These are phyloP conservation scores for Hydrozoanthus gracilis DNA, from an alignment of 92 coral and sea anemone species.

Conservation along the genomic window DNA sequence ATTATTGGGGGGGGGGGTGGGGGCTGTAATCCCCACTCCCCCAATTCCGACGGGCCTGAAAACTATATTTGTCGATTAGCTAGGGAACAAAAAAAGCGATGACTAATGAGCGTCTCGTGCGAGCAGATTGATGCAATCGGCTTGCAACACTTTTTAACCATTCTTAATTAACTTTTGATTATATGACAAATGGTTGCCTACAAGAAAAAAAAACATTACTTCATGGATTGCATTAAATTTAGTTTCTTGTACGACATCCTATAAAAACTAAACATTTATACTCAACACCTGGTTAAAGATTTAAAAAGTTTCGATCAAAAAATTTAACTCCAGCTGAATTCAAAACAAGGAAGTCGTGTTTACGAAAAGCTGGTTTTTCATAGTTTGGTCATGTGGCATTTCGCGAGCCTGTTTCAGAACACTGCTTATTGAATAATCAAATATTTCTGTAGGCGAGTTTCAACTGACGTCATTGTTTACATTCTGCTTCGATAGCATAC, in stretches of 20 bases:
- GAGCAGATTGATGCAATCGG: no score
- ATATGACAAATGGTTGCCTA: slow-evolving; percentile 2
- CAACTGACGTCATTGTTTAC: no score
- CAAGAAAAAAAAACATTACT: not conserved
- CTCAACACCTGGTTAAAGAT: slow-evolving; percentile 5
- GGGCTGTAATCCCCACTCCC: no score
- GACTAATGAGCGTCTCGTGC: no score
- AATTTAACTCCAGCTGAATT: not conserved
- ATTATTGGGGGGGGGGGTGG: no score
- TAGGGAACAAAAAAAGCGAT: no score
- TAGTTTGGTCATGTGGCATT: not conserved
- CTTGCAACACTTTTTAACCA: not conserved
- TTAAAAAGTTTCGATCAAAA: not conserved
- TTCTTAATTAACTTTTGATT: slow-evolving; percentile 4
- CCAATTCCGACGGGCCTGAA: no score
- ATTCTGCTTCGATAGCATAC: not conserved
- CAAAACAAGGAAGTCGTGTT: not conserved
- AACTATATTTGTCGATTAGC: no score
- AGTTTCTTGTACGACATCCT: slow-evolving; percentile 3
- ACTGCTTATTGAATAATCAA: not conserved
- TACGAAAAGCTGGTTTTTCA: not conserved
- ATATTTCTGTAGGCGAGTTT: no score
- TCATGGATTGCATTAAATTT: slow-evolving; percentile 1
- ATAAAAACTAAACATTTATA: slow-evolving; percentile 2
- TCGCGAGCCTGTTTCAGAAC: not conserved